Conservation (phyloP, 2,888 invertebrate species). For the Tenthredo livida region DNA sequence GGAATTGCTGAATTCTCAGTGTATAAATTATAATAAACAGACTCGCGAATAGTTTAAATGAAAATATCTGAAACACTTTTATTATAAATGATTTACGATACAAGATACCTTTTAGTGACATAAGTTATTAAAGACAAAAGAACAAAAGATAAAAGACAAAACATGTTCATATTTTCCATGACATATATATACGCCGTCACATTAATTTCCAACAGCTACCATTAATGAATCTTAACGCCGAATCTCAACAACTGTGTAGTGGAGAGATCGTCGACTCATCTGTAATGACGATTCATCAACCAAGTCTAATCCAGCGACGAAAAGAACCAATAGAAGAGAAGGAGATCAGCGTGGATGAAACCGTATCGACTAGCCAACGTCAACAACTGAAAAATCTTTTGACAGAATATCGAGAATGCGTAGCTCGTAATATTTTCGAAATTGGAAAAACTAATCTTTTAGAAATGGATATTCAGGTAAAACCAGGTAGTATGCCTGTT, state of each 20-base stretch:
- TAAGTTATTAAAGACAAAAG: too few species aligned
- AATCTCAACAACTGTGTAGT: not conserved
- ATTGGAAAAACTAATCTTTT: not conserved
- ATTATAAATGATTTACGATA: too few species aligned
- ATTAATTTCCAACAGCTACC: too few species aligned
- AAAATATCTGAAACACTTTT: too few species aligned
- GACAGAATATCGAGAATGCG: not conserved
- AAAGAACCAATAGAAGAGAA: not conserved
- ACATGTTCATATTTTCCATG: too few species aligned
- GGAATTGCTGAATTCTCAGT: too few species aligned
- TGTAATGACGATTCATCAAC: not conserved
- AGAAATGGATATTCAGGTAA: not conserved
- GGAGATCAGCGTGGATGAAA: not conserved
- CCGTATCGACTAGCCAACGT: not conserved
- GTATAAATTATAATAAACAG: too few species aligned
- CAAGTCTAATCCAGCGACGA: not conserved
- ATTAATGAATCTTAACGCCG: not conserved
- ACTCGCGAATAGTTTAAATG: too few species aligned
- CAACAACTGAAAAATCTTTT: not conserved
- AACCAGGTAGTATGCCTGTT: not conserved
- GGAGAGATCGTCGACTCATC: not conserved
- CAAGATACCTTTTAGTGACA: too few species aligned
- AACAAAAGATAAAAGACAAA: too few species aligned
- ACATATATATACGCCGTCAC: too few species aligned
- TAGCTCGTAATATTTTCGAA: not conserved